Conservation (phyloP, 2,113 vertebrate species). For the Hemiprocne comata region DNA sequence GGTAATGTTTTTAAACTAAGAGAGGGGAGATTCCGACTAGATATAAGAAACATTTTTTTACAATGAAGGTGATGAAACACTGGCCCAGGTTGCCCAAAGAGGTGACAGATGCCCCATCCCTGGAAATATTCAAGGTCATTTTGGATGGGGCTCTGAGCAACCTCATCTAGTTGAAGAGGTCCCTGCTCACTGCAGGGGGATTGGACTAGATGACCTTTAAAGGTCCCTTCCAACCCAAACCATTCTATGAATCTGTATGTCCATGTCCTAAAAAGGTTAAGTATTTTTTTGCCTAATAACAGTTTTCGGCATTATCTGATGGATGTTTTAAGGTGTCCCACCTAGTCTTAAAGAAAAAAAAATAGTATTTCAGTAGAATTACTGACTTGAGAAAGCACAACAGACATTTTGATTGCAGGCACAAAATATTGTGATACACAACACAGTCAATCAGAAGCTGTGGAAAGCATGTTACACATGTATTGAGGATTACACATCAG, state of each 20-base stretch:
- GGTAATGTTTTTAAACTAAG: too few species aligned
- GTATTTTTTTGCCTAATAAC: not conserved
- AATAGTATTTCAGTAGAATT: not conserved
- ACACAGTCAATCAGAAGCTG: not conserved
- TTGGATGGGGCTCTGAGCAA: not conserved
- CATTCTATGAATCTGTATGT: too few species aligned
- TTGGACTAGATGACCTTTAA: too few species aligned
- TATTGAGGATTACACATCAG: not conserved
- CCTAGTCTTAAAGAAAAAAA: not conserved
- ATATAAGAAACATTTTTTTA: too few species aligned
- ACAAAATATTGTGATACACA: not conserved
- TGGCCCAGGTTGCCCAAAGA: too few species aligned
- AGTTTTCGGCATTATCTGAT: not conserved
- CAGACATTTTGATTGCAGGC: not conserved
- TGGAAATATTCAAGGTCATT: not conserved
- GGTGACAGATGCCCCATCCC: too few species aligned
- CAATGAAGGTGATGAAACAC: too few species aligned
- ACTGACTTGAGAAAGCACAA: not conserved
- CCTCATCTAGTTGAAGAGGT: too few species aligned
- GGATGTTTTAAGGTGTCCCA: not conserved
- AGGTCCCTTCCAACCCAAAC: too few species aligned
- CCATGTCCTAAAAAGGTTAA: not conserved
- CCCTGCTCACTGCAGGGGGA: too few species aligned
- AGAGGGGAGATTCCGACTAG: too few species aligned
- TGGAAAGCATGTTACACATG: not conserved